Evolutionary conservation across 2,113 vertebrate genomes (phyloP).

Genomic region (Grantiella picta): DNA sequence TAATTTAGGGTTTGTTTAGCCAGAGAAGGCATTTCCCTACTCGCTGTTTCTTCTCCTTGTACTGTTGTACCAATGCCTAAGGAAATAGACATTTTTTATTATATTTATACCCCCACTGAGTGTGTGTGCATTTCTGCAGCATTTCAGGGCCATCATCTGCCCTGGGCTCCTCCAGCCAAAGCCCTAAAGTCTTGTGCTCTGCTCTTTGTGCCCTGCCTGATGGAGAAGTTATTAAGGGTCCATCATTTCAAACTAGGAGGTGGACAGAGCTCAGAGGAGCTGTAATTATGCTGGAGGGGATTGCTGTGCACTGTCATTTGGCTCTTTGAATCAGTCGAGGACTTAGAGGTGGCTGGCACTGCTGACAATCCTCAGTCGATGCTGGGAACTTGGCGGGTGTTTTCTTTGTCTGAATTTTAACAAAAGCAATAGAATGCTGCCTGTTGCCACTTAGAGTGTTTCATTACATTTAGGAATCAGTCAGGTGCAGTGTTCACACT

Average conservation of each 20-base stretch:
- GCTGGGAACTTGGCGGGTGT: neutral
- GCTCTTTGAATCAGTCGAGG: neutral
- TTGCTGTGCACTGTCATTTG: neutral
- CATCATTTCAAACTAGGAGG: neutral
- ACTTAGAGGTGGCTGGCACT: neutral
- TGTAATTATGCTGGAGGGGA: neutral
- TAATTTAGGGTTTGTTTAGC: neutral
- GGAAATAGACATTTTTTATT: fast-evolving
- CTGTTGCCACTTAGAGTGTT: neutral
- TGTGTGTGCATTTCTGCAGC: neutral
- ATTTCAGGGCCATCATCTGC: neutral
- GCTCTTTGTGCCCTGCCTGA: neutral
- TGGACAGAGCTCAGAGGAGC: neutral
- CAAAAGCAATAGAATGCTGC: conserved; percentile 26
- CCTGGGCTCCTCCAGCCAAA: neutral
- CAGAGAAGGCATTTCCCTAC: neutral
- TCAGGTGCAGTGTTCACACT: conserved; percentile 39
- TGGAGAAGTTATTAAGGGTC: neutral
- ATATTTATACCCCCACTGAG: neutral
- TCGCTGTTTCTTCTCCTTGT: neutral
- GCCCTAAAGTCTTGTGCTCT: neutral
- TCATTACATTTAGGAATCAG: conserved; percentile 30
- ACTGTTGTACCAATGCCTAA: fast-evolving
- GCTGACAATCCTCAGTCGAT: neutral
- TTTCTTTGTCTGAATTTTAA: conserved; percentile 19